Base-by-base conservation (phyloP, 2,113 vertebrate genomes). In the Bubo scandiacus region DNA sequence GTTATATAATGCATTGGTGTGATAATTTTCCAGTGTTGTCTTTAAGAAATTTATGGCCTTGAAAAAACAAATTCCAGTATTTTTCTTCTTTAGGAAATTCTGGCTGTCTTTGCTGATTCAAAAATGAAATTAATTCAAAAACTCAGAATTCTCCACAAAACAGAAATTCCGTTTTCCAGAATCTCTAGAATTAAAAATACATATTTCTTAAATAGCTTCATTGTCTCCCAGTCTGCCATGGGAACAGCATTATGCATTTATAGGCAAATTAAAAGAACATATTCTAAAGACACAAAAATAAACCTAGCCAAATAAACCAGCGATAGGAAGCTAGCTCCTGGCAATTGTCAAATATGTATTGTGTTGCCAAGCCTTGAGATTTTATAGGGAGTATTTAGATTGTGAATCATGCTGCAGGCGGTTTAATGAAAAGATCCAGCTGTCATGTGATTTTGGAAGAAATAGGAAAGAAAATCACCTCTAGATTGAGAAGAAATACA, bases 211-310 rank as follows among this genome's bases (percentile, higher is more conserved):
- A 87, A 91, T 34, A 82, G 66, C 36, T 85, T 79, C 13, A 84
- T 65, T 74, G 40, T 91, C 80, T 68, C 22, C 10, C 25, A 85
- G 65, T 73, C 78, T 92, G 51, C 26, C 58, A 70, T 11, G 43
- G 66, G 42, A 92, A 72, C 40, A 82, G 65, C 32, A 61, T 81
- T 82, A 66, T 75, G 54, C 49, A 77, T 91, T 89, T 95, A 95
- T 29, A 90, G 73, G 62, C 73, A 94, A 92, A 91, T 72, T 74
- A 91, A 91, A 91, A 71, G 66, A 85, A 72, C 25, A 19, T 59
- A 92, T 84, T 92, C 88, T 89, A 84, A 94, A 92, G 92, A 57
- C 42, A 52, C 51, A 83, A 86, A 94, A 95, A 94, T 88, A 94
- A 92, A 84, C 65, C 77, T 87, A 94, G 73, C 80, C 86, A 97